A percentile compares a stretch with the other conserved stretches of the same genome.
Evolutionary conservation across 2,888 invertebrate species (phyloP).

Genomic region (Melipona beecheii): DNA sequence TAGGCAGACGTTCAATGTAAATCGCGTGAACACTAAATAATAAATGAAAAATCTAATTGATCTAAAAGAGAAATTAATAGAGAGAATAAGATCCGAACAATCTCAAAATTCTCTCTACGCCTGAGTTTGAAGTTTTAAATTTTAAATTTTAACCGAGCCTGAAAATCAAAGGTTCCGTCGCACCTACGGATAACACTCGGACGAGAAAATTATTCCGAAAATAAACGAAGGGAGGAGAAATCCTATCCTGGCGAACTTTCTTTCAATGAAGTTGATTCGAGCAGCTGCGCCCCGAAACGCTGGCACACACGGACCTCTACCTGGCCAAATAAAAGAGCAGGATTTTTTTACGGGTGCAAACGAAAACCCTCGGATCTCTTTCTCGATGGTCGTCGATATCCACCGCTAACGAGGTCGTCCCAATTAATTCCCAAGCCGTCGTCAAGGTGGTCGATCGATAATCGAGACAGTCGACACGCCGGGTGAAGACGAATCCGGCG

Average conservation of each 20-base stretch:
- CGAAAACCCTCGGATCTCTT: conserved; percentile 64
- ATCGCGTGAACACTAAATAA: no score
- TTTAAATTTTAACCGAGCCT: not conserved
- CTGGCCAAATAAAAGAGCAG: conserved; percentile 61
- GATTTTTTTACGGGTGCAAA: conserved; percentile 67
- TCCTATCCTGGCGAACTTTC: not conserved
- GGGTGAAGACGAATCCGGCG: conserved; percentile 67
- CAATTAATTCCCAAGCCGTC: conserved; percentile 71
- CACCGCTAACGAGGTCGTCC: conserved; percentile 71
- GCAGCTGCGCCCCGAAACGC: conserved; percentile 41
- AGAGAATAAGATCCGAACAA: no score
- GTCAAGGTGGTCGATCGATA: conserved; percentile 72
- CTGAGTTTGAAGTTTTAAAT: not conserved
- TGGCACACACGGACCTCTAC: conserved; percentile 27
- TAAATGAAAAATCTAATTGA: no score
- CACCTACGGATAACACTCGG: not conserved
- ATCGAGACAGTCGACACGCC: conserved; percentile 68
- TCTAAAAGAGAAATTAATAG: no score
- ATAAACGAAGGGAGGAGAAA: not conserved
- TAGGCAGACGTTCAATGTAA: no score
- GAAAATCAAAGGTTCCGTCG: not conserved
- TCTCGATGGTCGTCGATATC: conserved; percentile 68
- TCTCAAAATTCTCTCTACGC: not conserved
- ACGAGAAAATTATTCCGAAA: not conserved
- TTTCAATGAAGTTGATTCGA: conserved; percentile 41